Conservation (phyloP, 2,113 vertebrate genomes). For the Megaceryle maxima region DNA sequence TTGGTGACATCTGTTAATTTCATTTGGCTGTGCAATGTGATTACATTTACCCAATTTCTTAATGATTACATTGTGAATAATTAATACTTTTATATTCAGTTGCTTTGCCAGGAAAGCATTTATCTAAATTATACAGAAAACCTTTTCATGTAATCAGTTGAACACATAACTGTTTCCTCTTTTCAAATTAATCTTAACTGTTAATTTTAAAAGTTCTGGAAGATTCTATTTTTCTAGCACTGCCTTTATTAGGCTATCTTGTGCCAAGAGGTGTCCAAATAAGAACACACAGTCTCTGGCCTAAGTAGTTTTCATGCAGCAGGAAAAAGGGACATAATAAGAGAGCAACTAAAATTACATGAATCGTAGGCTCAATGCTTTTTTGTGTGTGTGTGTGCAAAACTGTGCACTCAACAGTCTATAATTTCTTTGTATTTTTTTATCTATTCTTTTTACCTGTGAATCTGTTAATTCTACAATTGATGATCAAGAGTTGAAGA, state of each 20-base stretch:
- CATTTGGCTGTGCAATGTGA: slow-evolving; percentile 33
- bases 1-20: slow-evolving; percentile 19
- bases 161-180: neutral
- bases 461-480: neutral
- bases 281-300: neutral
- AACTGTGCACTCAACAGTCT: neutral
- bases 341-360: neutral
- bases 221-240: neutral
- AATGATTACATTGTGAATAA: slow-evolving; percentile 53
- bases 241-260: neutral
- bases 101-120: slow-evolving; percentile 52
- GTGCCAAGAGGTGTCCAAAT: neutral
- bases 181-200: slow-evolving; percentile 9
- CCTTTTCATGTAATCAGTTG: neutral
- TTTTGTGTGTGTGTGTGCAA: neutral
- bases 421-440: neutral
- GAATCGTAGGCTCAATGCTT: neutral
- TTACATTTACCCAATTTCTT: slow-evolving; percentile 36
- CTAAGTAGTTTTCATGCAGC: neutral
- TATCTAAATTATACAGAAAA: slow-evolving; percentile 46
- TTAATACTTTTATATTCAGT: slow-evolving; percentile 33
- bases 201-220: slow-evolving; percentile 2
- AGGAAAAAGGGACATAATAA: neutral
- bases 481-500: neutral
- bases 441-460: neutral